Percentiles rank a stretch among this genome's conserved stretches.
Evolutionary conservation across 2,797 vertebrate genomes (phyloP).

Genomic region (Selene dorsalis): DNA sequence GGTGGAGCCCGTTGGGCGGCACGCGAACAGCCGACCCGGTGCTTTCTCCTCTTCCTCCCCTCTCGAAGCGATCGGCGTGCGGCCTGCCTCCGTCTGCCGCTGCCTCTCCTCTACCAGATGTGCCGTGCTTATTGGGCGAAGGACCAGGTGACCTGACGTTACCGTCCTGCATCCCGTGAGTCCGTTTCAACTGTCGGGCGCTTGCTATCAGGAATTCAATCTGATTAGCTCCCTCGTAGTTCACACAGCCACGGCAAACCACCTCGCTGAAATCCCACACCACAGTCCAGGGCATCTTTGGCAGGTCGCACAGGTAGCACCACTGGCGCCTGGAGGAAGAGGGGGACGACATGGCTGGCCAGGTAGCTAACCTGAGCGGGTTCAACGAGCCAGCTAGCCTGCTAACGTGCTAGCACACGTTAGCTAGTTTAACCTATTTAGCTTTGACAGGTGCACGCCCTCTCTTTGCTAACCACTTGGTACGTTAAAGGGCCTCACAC

Average conservation of each 20-base stretch:
- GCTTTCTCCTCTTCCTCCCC: slow-evolving; percentile 80
- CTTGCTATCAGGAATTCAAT: slow-evolving; percentile 91
- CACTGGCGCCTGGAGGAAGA: slow-evolving; percentile 90
- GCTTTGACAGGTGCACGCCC: slow-evolving; percentile 63
- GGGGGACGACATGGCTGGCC: slow-evolving; percentile 82
- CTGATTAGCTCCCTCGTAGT: slow-evolving; percentile 92
- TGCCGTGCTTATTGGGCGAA: slow-evolving; percentile 85
- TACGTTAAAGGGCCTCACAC: slow-evolving; percentile 1
- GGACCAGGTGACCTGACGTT: slow-evolving; percentile 88
- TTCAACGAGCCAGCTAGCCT: slow-evolving; percentile 45
- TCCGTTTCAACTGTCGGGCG: slow-evolving; percentile 89
- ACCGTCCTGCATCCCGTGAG: slow-evolving; percentile 88
- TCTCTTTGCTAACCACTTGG: slow-evolving; percentile 4
- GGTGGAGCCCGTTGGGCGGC: slow-evolving; percentile 88
- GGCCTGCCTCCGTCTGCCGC: slow-evolving; percentile 77
- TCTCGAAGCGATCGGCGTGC: slow-evolving; percentile 77
- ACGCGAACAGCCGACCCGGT: slow-evolving; percentile 77
- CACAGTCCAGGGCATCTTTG: slow-evolving; percentile 94
- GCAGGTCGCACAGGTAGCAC: slow-evolving; percentile 94
- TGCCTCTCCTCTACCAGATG: slow-evolving; percentile 67
- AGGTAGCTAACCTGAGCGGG: slow-evolving; percentile 45
- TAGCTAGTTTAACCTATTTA: slow-evolving; percentile 74
- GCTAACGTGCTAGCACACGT: slow-evolving; percentile 63
- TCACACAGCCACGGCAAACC: slow-evolving; percentile 93
- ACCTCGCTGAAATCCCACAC: slow-evolving; percentile 95